Conservation (phyloP, 2,888 invertebrate species). For the Eupithecia exiguata region DNA sequence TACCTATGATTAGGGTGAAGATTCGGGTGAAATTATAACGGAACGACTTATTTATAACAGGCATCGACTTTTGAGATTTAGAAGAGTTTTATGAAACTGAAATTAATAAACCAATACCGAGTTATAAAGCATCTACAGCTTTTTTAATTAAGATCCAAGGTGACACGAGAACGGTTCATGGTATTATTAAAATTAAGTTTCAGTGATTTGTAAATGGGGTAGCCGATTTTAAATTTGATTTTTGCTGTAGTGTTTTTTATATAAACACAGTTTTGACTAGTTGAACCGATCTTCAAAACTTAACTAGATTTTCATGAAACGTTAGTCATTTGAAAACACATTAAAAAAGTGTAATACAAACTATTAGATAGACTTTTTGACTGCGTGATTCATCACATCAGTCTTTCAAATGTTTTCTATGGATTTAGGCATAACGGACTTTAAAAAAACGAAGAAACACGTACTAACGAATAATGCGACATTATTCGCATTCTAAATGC, state of each 20-base stretch:
- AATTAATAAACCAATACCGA: background rate
- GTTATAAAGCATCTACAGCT: background rate
- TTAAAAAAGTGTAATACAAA: too few relatives aligned
- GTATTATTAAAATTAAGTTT: background rate
- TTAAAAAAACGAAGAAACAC: too few relatives aligned
- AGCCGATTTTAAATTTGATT: background rate
- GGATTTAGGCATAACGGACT: background rate
- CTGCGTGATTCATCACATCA: background rate
- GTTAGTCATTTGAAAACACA: background rate
- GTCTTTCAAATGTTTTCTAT: background rate
- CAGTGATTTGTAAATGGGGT: slow-evolving; percentile 3
- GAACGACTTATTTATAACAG: background rate
- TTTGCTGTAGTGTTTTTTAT: background rate
- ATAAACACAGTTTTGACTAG: slow-evolving; percentile 1
- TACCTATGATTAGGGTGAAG: background rate
- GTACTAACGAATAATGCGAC: too few relatives aligned
- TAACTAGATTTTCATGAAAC: background rate
- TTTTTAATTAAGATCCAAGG: background rate
- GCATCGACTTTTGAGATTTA: background rate
- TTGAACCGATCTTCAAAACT: background rate
- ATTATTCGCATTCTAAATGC: too few relatives aligned
- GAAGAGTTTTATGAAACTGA: background rate
- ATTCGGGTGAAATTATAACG: background rate
- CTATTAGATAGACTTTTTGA: background rate
- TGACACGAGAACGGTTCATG: slow-evolving; percentile 8